phyloP scores from a whole-genome alignment of 2,113 vertebrate genomes.

The Salvelinus sp. region DNA sequence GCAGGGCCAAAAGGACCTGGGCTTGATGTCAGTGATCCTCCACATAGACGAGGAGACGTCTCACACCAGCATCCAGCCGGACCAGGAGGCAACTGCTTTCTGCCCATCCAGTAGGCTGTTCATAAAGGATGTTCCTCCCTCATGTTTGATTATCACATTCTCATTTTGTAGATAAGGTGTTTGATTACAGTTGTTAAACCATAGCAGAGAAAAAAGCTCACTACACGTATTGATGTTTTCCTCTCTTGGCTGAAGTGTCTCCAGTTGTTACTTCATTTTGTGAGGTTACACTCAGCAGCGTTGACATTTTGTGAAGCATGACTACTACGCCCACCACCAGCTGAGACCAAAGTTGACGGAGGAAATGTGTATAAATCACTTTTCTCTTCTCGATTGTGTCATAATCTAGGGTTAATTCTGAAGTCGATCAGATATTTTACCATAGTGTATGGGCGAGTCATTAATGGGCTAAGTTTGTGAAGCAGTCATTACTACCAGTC shows the following conservation, averaged over 20 bases:
- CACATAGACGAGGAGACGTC: not conserved
- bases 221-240: too few relatives aligned
- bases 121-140: not conserved
- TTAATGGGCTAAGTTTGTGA: not conserved
- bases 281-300: too few relatives aligned
- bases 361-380: not conserved
- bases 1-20: not conserved
- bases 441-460: not conserved
- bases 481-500: too few relatives aligned
- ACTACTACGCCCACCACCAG: not conserved
- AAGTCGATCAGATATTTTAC: too few relatives aligned
- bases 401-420: not conserved
- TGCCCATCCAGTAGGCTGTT: not conserved
- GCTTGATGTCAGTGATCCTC: not conserved
- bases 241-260: too few relatives aligned
- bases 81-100: not conserved
- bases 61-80: not conserved
- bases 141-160: too few relatives aligned
- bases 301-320: not conserved
- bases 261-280: too few relatives aligned
- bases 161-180: too few relatives aligned
- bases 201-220: too few relatives aligned
- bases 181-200: too few relatives aligned
- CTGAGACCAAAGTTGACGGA: not conserved
- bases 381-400: not conserved